Base-by-base conservation (phyloP, 2,113 vertebrate genomes). In the Tor tambroides region DNA sequence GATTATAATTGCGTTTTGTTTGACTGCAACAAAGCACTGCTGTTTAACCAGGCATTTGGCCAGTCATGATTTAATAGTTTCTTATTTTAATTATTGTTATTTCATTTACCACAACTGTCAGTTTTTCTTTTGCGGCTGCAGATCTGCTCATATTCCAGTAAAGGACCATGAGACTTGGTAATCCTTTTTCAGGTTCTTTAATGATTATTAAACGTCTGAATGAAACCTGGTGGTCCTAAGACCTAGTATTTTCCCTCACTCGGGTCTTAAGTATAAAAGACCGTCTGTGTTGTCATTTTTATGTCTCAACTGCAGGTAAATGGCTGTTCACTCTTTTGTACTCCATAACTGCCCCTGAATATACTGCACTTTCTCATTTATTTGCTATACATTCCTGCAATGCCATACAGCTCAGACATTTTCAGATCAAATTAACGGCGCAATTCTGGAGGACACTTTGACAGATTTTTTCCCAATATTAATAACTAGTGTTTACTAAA, bases 11-110 rank as follows among this genome's bases (percentile, higher is more conserved):
- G 17, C 32, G n/a, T 65, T 82, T 49, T 28, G 63, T 71, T 83
- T 71, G 63, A 49, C 38, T 65, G 63, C 41, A n/a, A 80, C 61
- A 75, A 49, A 75, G 65, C 76, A 88, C 87, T 56, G 59, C 77
- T 71, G 35, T 84, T 71, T 28, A n/a, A 83, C 75, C 54, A 54
- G 32, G 46, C 19, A 35, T 86, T 67, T 59, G 32, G 10, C 46
- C 65, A 61, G 28, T 80, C 28, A n/a, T 56, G 15, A 69, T 85
- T 85, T 35, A 19, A 63, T 51, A 28, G 11, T 28, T 46, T 51
- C 23, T 21, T 63, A 8, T 49, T n/a, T 46, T 21, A 9, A 11
- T 30, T 49, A 21, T 77, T 82, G 59, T 75, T 63, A n/a, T 49
- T 72, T 32, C 6, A 26, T 65, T 23, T 15, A 81, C 54, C 80